These are phyloP conservation scores for human DNA, from an alignment of 2,113 vertebrate species.

Conservation along the genomic window DNA sequence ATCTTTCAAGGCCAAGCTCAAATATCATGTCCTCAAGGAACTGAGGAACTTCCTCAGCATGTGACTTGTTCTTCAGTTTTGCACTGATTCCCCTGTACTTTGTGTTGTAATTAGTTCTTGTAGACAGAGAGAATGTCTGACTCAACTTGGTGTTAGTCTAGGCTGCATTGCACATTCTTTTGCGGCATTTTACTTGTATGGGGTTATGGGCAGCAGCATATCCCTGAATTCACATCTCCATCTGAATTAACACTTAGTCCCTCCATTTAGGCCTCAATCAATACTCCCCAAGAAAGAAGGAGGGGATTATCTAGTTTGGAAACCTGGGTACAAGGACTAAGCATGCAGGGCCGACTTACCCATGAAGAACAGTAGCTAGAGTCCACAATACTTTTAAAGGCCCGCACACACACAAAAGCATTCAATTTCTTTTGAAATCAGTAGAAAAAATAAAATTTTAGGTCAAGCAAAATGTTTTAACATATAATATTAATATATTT, in stretches of 20 bases:
- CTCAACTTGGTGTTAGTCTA: neutral
- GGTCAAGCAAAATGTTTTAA: neutral
- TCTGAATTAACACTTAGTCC: neutral
- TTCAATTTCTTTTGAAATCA: neutral
- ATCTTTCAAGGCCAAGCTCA: neutral
- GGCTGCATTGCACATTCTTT: neutral
- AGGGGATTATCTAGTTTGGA: neutral
- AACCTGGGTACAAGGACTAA: neutral
- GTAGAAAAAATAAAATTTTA: neutral
- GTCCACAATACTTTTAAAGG: neutral
- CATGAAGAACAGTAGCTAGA: neutral
- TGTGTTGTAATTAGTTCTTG: conserved; percentile 24
- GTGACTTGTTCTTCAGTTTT: conserved; percentile 24
- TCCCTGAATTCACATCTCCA: neutral
- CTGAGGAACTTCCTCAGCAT: neutral
- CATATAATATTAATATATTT: neutral
- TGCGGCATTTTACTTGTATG: neutral
- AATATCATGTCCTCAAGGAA: neutral
- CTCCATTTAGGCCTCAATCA: neutral
- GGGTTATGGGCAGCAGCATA: neutral
- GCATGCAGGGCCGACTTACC: neutral
- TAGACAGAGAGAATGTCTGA: neutral
- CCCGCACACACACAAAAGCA: neutral
- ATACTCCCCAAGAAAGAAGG: neutral
- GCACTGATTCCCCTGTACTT: neutral